Percentiles rank a stretch among this genome's conserved stretches.
Conservation (phyloP, 2,888 invertebrate genomes). For the Autographa pulchrina region DNA sequence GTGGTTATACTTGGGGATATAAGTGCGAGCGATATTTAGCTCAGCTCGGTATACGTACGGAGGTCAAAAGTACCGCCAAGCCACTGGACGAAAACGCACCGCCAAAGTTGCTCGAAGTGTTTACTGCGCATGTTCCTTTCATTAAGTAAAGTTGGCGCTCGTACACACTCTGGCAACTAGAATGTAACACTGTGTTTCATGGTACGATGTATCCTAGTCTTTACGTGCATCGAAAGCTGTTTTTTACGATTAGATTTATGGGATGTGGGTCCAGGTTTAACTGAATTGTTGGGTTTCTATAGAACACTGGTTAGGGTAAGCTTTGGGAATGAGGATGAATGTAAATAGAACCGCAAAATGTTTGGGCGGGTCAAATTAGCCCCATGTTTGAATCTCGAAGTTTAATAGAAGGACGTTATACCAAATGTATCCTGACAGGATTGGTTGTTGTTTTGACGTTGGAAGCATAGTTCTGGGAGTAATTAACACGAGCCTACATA, state of each 20-base stretch:
- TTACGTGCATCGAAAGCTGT: constrained; percentile 24
- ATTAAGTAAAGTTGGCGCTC: constrained; percentile 54
- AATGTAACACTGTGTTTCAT: constrained; percentile 4
- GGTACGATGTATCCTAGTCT: background rate
- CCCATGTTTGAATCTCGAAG: constrained; percentile 39
- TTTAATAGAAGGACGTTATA: constrained; percentile 29
- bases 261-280: constrained; percentile 22
- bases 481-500: background rate
- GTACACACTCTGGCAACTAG: constrained; percentile 54
- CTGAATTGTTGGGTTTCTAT: constrained; percentile 40
- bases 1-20: constrained; percentile 70
- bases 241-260: constrained; percentile 49
- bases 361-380: constrained; percentile 45
- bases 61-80: constrained; percentile 69
- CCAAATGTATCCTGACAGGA: constrained; percentile 3
- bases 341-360: constrained; percentile 39
- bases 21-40: constrained; percentile 69
- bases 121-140: constrained; percentile 67
- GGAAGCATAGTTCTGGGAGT: constrained; percentile 1
- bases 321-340: constrained; percentile 30
- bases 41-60: constrained; percentile 67
- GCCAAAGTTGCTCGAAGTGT: constrained; percentile 50
- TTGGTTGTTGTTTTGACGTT: constrained; percentile 7
- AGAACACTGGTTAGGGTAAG: constrained; percentile 34
- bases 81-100: constrained; percentile 69